Evolutionary conservation across 2,797 vertebrate genomes (phyloP), one percentile per base, ranked within the genome.

Genomic region (Cephalopachus bancanus): DNA sequence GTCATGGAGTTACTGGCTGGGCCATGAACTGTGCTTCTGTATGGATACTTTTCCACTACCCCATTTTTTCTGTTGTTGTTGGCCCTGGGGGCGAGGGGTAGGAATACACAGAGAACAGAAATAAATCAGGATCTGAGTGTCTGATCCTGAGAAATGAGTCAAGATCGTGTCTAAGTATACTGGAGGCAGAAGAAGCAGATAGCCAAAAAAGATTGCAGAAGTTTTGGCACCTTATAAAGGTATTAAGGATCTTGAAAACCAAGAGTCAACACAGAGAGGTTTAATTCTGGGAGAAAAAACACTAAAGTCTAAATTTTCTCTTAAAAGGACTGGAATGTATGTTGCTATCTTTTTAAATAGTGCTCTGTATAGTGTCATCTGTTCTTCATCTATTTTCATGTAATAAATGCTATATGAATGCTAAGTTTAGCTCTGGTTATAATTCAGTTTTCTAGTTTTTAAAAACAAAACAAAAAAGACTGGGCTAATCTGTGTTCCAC

Each of bases 371-470:
- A 28, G 49, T 65, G 86, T 71, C 44, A 28, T 91, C 62, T 78
- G 11, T 93, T 96, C 67, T 60, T 0, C 10, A 5, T 24, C 67
- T 78, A 44, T 91, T 89, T 93, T 91, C 78, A 60, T 53, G 62
- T 67, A 67, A 81, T 79, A 71, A 62, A 94, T 89, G 62, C 60
- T 78, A 81, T 80, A 74, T 62, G 55, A 83, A 67, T 69, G 22
- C 51, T 85, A 44, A 91, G 55, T 72, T 89, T 95, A 89, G 64
- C 15, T 93, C 83, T 80, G 74, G n/a, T n/a, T 89, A 28, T 51
- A 95, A 83, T 85, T 96, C 16, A 12, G 30, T 51, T 96, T 97
- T 94, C 37, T 87, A 65, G 81, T 83, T 94, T 95, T 84, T 76
- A 9, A 71, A 15, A 87, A 84, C 49, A 85, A 22, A 51, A 28